phyloP scores from a whole-genome alignment of 30 jellyfish, hydroid and myxozoan species.

The Sanderia malayensis region DNA sequence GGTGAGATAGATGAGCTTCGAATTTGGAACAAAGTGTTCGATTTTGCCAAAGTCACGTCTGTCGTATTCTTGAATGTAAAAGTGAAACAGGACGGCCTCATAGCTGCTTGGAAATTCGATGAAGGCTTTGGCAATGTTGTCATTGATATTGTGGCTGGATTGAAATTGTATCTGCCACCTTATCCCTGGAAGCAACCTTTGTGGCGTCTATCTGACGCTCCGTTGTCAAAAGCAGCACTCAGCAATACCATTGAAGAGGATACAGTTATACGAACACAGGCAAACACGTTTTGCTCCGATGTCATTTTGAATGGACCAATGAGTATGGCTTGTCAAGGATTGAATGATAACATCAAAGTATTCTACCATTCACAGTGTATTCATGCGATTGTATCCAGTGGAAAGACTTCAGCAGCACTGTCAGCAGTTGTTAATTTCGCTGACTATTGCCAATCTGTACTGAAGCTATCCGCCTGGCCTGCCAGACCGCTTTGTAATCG shows the following conservation, averaged over 20 bases:
- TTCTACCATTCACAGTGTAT: constrained; percentile 37
- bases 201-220: constrained; percentile 55
- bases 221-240: constrained; percentile 23
- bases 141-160: constrained; percentile 30
- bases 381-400: constrained; percentile 12
- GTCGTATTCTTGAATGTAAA: constrained; percentile 24
- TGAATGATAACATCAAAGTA: constrained; percentile 5
- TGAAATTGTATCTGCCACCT: constrained; percentile 28
- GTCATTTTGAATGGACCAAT: constrained; percentile 33
- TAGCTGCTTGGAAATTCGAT: constrained; percentile 62
- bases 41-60: constrained; percentile 27
- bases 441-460: constrained; percentile 27
- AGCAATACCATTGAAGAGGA: constrained; percentile 27
- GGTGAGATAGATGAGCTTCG: constrained; percentile 62
- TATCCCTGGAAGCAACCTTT: constrained; percentile 58
- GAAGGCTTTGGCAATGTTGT: constrained; percentile 42
- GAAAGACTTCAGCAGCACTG: constrained; percentile 24
- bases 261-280: constrained; percentile 19
- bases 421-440: constrained; percentile 34
- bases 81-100: constrained; percentile 25
- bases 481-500: constrained; percentile 45
- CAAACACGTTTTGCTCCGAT: constrained; percentile 33
- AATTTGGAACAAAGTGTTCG: constrained; percentile 37
- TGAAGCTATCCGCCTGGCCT: constrained; percentile 47
- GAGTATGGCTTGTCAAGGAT: constrained; percentile 16